Conservation (phyloP, 1,140 invertebrate genomes). For the Drosophila lacteicornis region DNA sequence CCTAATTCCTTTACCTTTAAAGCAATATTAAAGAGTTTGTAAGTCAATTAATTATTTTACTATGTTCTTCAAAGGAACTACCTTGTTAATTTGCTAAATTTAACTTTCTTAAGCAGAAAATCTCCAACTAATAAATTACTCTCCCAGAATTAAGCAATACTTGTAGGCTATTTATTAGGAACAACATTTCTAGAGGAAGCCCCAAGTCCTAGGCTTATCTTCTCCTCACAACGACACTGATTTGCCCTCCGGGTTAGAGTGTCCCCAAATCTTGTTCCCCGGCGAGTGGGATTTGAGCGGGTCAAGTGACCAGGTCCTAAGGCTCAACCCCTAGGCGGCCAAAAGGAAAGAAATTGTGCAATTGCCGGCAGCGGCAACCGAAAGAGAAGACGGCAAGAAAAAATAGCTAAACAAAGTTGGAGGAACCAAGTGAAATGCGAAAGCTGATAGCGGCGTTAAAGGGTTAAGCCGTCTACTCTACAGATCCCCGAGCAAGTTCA, state of each 20-base stretch:
- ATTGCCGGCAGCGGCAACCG: constrained; percentile 26
- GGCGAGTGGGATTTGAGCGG: not conserved
- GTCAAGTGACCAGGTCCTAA: constrained; percentile 42
- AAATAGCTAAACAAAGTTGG: constrained; percentile 38
- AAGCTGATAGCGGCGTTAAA: constrained; percentile 76
- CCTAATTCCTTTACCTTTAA: no score
- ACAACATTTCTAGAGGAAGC: constrained; percentile 5
- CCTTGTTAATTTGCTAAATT: not conserved
- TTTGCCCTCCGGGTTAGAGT: constrained; percentile 11
- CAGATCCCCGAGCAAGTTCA: constrained; percentile 62
- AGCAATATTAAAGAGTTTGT: no score
- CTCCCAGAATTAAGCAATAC: not conserved
- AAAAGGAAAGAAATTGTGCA: constrained; percentile 22
- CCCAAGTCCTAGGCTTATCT: not conserved
- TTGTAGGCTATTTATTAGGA: not conserved
- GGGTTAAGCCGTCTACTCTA: constrained; percentile 62
- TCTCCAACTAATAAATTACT: not conserved
- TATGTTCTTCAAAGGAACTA: not conserved
- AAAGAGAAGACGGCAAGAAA: constrained; percentile 23
- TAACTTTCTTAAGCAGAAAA: not conserved
- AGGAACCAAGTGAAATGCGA: constrained; percentile 72
- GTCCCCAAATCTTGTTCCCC: not conserved
- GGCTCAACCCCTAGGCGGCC: constrained; percentile 21
- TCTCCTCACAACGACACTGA: constrained; percentile 30
- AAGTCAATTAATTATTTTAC: not conserved